Evolutionary conservation across 2,888 invertebrate genomes (phyloP), one percentile per base, ranked within the genome.

Genomic region (Leptinotarsa peninsularis): DNA sequence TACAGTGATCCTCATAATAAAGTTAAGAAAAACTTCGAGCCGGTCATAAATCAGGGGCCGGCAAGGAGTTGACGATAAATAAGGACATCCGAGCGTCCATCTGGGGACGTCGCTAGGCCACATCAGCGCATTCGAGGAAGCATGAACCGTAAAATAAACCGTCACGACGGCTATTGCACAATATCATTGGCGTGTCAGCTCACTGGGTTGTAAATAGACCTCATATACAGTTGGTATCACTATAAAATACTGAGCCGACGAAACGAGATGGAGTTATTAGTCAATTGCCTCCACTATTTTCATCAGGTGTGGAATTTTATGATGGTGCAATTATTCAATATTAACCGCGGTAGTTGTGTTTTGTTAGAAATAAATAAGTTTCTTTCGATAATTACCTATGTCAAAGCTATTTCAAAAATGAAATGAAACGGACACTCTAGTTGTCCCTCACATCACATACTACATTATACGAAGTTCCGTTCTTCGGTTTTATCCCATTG

Each of bases 31-130:
- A 84, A 82, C 75, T 82, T 79, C 80, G 76, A 76, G 81, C 78
- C 81, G 81, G 81, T 78, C 81, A 82, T 85, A 85, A 85, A 85
- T 84, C 85, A 84, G 82, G 76, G 76, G 77, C 73, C 78, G 71
- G 79, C 80, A 81, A 83, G 83, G 82, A 84, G 82, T 82, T 82
- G 80, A 83, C 84, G 84, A 85, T 86, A 85, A 85, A 85, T 85
- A 85, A 85, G 84, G 82, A 83, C 84, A 82, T 83, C 83, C 82
- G 72, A 67, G 60, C 58, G 77, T 77, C 75, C 73, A 75, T 75
- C 77, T 75, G 75, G 73, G 73, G 72, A 67, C 58, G 67, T 63
- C 66, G 72, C 33, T 71, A 17, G 58, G 76, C 75, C 75, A 73
- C 68, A 77, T 77, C 77, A 75, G 77, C 77, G 75, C 77, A 74